Evolutionary conservation across 2,797 vertebrate genomes (phyloP).

Genomic region (Leptoclinus maculatus): DNA sequence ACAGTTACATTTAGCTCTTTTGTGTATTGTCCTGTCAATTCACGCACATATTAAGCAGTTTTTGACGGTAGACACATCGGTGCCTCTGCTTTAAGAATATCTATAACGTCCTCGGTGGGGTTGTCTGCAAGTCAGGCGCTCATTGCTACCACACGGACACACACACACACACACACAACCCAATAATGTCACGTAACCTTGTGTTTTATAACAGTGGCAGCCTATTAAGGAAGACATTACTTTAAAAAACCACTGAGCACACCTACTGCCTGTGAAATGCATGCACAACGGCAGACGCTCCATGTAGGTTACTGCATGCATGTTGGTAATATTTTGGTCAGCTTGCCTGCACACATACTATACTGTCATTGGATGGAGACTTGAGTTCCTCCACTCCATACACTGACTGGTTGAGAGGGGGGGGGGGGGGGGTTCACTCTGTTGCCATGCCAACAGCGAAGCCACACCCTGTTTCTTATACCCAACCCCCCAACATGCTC

Average conservation of each 20-base stretch:
- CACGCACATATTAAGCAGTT: not conserved
- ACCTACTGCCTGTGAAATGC: not conserved
- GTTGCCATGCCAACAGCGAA: slow-evolving; percentile 78
- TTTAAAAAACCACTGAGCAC: slow-evolving; percentile 6
- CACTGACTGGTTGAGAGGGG: slow-evolving; percentile 30
- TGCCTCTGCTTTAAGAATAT: slow-evolving; percentile 29
- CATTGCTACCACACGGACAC: slow-evolving; percentile 25
- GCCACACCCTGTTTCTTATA: slow-evolving; percentile 64
- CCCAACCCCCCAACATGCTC: slow-evolving; percentile 62
- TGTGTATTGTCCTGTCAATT: not conserved
- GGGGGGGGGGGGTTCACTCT: slow-evolving; percentile 50
- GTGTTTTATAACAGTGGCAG: slow-evolving; percentile 60
- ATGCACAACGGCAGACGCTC: slow-evolving; percentile 2
- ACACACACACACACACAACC: slow-evolving; percentile 5
- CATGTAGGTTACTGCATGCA: not conserved
- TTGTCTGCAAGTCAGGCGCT: slow-evolving; percentile 66
- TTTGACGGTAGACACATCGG: slow-evolving; percentile 14
- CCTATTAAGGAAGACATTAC: slow-evolving; percentile 63
- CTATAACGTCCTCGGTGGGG: slow-evolving; percentile 22
- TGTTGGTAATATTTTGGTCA: slow-evolving; percentile 26
- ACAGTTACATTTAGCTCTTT: not conserved
- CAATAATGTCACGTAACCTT: slow-evolving; percentile 66
- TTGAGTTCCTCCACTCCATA: slow-evolving; percentile 34
- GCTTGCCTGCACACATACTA: not conserved
- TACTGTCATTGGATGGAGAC: slow-evolving; percentile 4